phyloP scores from a whole-genome alignment of 2,113 vertebrate genomes.

The Chrysemys picta region DNA sequence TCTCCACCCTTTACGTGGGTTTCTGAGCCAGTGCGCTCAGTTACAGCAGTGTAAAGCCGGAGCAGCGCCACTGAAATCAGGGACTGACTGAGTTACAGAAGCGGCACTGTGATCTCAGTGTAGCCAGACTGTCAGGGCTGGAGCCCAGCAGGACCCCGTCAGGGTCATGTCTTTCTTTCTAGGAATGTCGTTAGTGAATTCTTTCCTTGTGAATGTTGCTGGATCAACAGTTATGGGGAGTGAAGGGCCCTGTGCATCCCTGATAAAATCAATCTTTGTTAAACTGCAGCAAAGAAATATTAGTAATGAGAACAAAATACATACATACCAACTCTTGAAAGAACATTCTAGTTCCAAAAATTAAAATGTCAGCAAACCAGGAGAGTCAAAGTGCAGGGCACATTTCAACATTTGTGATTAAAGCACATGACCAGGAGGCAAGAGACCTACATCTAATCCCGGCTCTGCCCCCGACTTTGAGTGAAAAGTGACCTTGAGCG shows the following conservation, averaged over 20 bases:
- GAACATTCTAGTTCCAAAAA: not conserved
- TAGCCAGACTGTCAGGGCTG: not conserved
- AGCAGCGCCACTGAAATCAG: not conserved
- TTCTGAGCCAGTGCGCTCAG: not conserved
- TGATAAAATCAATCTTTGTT: not conserved
- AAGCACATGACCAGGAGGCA: not conserved
- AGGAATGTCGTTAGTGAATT: not conserved
- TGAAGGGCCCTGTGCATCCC: not conserved
- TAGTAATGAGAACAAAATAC: not conserved
- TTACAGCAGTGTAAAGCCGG: not conserved
- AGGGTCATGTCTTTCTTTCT: not conserved
- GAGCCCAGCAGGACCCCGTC: not conserved
- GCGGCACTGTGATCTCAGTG: not conserved
- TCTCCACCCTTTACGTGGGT: slow-evolving; percentile 17
- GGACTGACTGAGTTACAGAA: not conserved
- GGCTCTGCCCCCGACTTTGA: not conserved
- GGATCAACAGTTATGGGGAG: not conserved
- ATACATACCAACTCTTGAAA: not conserved
- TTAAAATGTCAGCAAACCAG: not conserved
- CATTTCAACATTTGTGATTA: not conserved
- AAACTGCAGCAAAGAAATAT: not conserved
- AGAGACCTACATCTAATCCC: not conserved
- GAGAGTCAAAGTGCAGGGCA: not conserved
- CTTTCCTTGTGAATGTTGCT: not conserved
- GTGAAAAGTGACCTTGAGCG: not conserved